These are phyloP conservation scores for Cyphomyrmex costatus DNA, from an alignment of 1,140 invertebrate genomes.

Conservation along the genomic window DNA sequence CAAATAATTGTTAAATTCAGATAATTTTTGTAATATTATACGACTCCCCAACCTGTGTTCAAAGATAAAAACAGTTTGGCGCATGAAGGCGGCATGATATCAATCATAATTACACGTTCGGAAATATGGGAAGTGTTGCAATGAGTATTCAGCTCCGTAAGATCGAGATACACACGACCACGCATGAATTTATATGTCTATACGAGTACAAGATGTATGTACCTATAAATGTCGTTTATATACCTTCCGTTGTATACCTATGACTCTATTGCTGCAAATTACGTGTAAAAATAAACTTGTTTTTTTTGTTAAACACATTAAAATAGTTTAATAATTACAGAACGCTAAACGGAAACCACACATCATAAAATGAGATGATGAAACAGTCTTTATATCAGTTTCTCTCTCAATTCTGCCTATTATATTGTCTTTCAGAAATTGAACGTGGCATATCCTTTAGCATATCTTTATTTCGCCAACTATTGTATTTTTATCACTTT, in stretches of 20 bases:
- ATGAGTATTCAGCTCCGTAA: slow-evolving; percentile 20
- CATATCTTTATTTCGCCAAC: slow-evolving; percentile 9
- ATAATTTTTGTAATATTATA: not conserved
- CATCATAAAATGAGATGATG: not conserved
- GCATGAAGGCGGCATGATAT: slow-evolving; percentile 35
- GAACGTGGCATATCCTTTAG: not conserved
- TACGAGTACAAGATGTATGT: slow-evolving; percentile 34
- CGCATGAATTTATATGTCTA: slow-evolving; percentile 10
- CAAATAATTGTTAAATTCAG: slow-evolving; percentile 14
- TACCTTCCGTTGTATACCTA: not conserved
- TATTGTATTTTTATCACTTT: not conserved
- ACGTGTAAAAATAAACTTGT: slow-evolving; percentile 8
- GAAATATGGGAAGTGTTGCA: slow-evolving; percentile 62
- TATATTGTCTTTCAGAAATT: not conserved
- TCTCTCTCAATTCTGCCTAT: slow-evolving; percentile 8
- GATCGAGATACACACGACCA: slow-evolving; percentile 53
- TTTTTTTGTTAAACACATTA: not conserved
- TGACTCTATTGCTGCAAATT: slow-evolving; percentile 3
- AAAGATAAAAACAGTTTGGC: slow-evolving; percentile 4
- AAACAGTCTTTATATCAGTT: not conserved
- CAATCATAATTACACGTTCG: slow-evolving; percentile 56
- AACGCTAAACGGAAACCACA: not conserved
- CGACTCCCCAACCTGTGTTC: not conserved
- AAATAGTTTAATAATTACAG: slow-evolving; percentile 12
- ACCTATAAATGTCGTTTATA: slow-evolving; percentile 12